Conservation (phyloP, 1,140 invertebrate species). For the Cyphomyrmex costatus region DNA sequence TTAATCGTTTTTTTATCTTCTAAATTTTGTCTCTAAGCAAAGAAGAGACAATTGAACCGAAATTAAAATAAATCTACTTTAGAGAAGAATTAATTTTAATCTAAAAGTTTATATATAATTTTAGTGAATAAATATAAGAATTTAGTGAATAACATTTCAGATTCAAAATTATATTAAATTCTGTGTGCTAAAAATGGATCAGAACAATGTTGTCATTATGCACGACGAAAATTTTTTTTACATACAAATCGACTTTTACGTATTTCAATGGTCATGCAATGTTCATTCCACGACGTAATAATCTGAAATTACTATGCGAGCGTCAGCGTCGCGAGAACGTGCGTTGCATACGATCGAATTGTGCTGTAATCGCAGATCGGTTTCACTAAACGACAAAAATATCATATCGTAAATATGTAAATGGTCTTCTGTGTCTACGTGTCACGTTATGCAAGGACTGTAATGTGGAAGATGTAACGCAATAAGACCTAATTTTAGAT, state of each 20-base stretch:
- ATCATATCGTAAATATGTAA: constrained; percentile 27
- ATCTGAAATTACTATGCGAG: constrained; percentile 33
- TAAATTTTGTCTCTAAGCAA: not conserved
- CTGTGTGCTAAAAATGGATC: not conserved
- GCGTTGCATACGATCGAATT: constrained; percentile 31
- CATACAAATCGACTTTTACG: constrained; percentile 30
- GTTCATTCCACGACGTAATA: constrained; percentile 15
- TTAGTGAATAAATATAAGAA: no score
- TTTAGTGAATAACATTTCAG: not conserved
- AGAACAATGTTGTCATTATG: not conserved
- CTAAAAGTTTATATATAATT: not conserved
- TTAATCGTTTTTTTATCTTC: not conserved
- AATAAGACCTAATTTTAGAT: constrained; percentile 23
- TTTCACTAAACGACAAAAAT: not conserved
- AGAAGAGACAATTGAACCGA: not conserved
- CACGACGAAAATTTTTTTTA: constrained; percentile 7
- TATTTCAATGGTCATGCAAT: constrained; percentile 5
- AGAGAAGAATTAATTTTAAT: not conserved
- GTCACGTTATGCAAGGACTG: not conserved
- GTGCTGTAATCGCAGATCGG: not conserved
- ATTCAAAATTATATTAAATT: no score
- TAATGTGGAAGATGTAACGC: not conserved
- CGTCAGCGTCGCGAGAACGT: not conserved
- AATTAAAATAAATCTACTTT: not conserved
- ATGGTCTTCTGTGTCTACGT: not conserved